phyloP scores from a whole-genome alignment of 2,888 invertebrate species.

The Rhimphoctona megacephalus region DNA sequence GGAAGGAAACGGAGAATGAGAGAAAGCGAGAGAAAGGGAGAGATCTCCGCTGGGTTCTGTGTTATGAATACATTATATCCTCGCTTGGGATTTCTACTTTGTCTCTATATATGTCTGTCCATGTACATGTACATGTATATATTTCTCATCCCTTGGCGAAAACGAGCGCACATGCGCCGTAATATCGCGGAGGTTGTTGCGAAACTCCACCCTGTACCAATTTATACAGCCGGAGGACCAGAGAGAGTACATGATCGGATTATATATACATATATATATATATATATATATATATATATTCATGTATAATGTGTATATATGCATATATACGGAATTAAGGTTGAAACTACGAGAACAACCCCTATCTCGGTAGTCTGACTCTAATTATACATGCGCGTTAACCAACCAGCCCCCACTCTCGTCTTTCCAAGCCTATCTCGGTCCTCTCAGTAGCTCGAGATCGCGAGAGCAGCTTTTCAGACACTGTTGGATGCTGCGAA shows the following conservation, averaged over 20 bases:
- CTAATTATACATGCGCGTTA: constrained; percentile 84
- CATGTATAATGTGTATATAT: constrained; percentile 34
- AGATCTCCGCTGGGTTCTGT: constrained; percentile 72
- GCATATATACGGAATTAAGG: constrained; percentile 42
- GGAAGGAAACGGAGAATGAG: constrained; percentile 62
- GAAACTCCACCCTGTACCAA: constrained; percentile 81
- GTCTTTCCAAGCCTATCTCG: constrained; percentile 71
- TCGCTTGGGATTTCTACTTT: constrained; percentile 48
- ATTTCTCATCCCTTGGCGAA: constrained; percentile 41
- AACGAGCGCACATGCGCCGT: constrained; percentile 82
- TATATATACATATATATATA: constrained; percentile 61
- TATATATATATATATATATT: constrained; percentile 24
- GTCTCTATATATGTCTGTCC: constrained; percentile 30
- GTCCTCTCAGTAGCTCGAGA: constrained; percentile 18
- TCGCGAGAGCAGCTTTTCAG: constrained; percentile 55
- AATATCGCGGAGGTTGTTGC: constrained; percentile 70
- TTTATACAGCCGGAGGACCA: constrained; percentile 41
- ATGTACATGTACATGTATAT: constrained; percentile 12
- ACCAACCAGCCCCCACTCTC: constrained; percentile 78
- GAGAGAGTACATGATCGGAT: constrained; percentile 41
- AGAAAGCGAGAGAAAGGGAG: constrained; percentile 54
- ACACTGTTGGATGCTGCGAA: constrained; percentile 31
- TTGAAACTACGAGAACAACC: constrained; percentile 62
- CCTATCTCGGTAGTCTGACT: constrained; percentile 65
- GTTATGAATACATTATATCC: constrained; percentile 84